Evolutionary conservation across 2,797 vertebrate species (phyloP), one percentile per base, ranked within the genome.

Genomic region (Cottoperca gobio): DNA sequence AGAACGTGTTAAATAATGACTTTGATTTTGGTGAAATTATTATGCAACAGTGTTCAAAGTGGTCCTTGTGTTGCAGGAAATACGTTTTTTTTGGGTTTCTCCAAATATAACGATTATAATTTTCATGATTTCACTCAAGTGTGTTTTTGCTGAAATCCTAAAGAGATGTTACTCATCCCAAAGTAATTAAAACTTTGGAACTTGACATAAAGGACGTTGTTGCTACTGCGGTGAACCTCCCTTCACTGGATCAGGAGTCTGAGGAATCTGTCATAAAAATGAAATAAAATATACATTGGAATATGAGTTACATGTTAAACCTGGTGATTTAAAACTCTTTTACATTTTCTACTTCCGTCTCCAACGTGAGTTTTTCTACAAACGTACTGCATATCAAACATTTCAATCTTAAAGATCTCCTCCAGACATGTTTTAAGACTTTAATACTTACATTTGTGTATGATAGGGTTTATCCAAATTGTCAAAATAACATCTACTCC

Each of bases 1-100:
- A 69, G 21, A 43, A 48, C 55, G n/a, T 13, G 19, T 65, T 57
- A 66, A 78, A 75, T 80, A 45, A 78, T 82, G 48, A 17, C 0
- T 5, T 70, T 57, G 26, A 58, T n/a, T 79, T 59, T 46, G n/a
- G 31, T 37, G 2, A 6, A 21, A 55, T 48, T 16, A 52, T 69
- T 17, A 9, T 71, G 19, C n/a, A 5, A 4, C 24, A 6, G 19
- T 55, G 8, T 4, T 58, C 17, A 37, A 40, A n/a, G 11, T 26
- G n/a, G 37, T 57, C 14, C 16, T 68, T 67, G 19, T 68, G 11
- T 43, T 61, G 23, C 23, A 40, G 9, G 12, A 17, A 7, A 31
- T 26, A 19, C 0, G 2, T 53, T 52, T 42, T n/a, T 35, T 21
- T 48, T 48, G 52, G 7, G 14, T 48, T 73, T 54, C 58, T 28